A percentile compares a stretch with the other conserved stretches of the same genome.
These are phyloP conservation scores for Orthosia incerta DNA, from an alignment of 2,888 invertebrate genomes.

Conservation along the genomic window DNA sequence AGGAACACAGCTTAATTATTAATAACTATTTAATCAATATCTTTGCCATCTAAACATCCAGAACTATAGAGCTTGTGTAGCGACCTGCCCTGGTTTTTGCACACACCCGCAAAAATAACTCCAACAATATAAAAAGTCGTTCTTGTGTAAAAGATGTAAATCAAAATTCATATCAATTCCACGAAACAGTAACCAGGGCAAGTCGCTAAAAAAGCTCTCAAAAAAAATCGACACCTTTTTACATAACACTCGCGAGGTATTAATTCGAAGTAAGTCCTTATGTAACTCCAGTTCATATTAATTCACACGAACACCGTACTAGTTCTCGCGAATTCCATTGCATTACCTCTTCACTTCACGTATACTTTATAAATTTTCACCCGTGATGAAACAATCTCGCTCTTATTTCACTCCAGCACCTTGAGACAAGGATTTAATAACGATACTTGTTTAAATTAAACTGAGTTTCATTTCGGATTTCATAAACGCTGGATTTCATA, in stretches of 20 bases:
- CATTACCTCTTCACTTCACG: slow-evolving; percentile 75
- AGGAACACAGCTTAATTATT: too few relatives aligned
- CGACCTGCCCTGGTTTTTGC: too few relatives aligned
- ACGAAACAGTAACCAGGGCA: slow-evolving; percentile 22
- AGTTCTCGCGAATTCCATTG: slow-evolving; percentile 72
- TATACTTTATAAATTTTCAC: slow-evolving; percentile 71
- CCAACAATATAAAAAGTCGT: background rate
- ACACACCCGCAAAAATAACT: background rate
- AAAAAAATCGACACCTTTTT: slow-evolving; percentile 26
- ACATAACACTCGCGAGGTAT: slow-evolving; percentile 39
- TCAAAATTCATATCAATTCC: slow-evolving; percentile 1
- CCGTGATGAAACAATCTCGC: slow-evolving; percentile 62
- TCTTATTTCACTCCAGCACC: slow-evolving; percentile 60
- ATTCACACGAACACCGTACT: slow-evolving; percentile 66
- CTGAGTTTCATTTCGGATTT: slow-evolving; percentile 48
- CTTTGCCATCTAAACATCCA: too few relatives aligned
- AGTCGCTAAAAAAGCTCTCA: background rate
- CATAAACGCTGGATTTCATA: slow-evolving; percentile 34
- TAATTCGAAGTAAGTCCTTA: slow-evolving; percentile 16
- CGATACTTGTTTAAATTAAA: slow-evolving; percentile 63
- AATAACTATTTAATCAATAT: too few relatives aligned
- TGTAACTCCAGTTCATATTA: slow-evolving; percentile 50
- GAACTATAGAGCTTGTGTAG: too few relatives aligned
- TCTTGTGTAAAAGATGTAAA: background rate
- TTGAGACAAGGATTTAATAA: slow-evolving; percentile 57